phyloP scores from a whole-genome alignment of 2,113 vertebrate genomes.

The Protobothrops mucrosquamatus region DNA sequence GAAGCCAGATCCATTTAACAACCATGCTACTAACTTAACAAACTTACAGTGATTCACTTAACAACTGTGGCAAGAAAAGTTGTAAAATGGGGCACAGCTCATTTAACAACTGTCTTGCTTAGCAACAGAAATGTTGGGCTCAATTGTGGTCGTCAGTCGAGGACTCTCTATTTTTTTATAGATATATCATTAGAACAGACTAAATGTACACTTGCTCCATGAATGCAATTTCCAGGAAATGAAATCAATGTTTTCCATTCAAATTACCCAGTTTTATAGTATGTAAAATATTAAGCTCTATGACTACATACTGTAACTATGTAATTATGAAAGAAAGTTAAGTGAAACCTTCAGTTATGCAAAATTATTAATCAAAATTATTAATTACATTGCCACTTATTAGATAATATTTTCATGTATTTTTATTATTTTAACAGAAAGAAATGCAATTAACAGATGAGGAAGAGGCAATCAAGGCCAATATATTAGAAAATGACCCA shows the following conservation, averaged over 20 bases:
- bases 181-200: not conserved
- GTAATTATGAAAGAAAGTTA: not conserved
- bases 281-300: not conserved
- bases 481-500: slow-evolving; percentile 69
- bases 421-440: slow-evolving; percentile 46
- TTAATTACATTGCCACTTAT: not conserved
- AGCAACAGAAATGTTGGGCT: not conserved
- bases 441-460: slow-evolving; percentile 76
- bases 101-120: not conserved
- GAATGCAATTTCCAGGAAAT: not conserved
- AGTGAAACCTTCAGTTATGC: not conserved
- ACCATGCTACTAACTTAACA: not conserved
- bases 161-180: not conserved
- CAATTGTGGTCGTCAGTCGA: not conserved
- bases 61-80: too few relatives aligned
- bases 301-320: not conserved
- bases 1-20: not conserved
- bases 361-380: not conserved
- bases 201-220: not conserved
- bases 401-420: not conserved
- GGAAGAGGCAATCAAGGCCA: slow-evolving; percentile 82
- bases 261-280: not conserved
- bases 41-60: not conserved
- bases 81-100: too few relatives aligned
- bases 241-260: not conserved